Evolutionary conservation across 2,113 vertebrate genomes (phyloP), one percentile per base, ranked within the genome.

Genomic region (Antigone vipio): DNA sequence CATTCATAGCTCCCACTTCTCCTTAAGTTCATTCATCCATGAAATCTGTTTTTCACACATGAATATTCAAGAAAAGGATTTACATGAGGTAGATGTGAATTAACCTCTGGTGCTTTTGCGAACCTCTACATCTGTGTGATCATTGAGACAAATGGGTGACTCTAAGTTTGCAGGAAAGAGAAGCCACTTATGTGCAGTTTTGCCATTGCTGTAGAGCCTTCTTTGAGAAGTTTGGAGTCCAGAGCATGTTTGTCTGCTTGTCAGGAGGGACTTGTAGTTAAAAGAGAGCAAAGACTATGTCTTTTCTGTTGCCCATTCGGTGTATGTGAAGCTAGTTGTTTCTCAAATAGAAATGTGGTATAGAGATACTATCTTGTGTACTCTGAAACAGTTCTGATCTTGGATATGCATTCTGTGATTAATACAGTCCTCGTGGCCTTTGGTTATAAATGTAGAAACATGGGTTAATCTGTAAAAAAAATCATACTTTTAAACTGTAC

Each of bases 41-140:
- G 50, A 91, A 95, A 92, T 83, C 72, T 83, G 79, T 13, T 59
- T 79, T 86, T 92, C 72, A 89, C 72, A 66, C 59, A 52, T 89
- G 42, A 91, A 84, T 89, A 62, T 95, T 95, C 77, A 95, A 90
- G 30, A 21, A 24, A n/a, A 82, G 23, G 23, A 83, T 79, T 94
- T 88, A 49, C 44, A 75, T 75, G 74, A 60, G 12, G 42, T 66
- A 84, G 83, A 58, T 91, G 63, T 84, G 79, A 76, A 81, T 92
- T 93, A 89, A 79, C 78, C 71, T 92, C 40, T 62, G 85, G 73
- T 42, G 29, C 32, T 80, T 88, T 84, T 63, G 50, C 18, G 12
- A 77, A 62, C 73, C 20, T 84, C 47, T 45, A 2, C 15, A n/a
- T 49, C 55, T n/a, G 6, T 77, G 63, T 63, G 63, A 79, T 87